Conservation (phyloP, 2,888 invertebrate genomes). For the Acanthococcus lagerstroemiae region DNA sequence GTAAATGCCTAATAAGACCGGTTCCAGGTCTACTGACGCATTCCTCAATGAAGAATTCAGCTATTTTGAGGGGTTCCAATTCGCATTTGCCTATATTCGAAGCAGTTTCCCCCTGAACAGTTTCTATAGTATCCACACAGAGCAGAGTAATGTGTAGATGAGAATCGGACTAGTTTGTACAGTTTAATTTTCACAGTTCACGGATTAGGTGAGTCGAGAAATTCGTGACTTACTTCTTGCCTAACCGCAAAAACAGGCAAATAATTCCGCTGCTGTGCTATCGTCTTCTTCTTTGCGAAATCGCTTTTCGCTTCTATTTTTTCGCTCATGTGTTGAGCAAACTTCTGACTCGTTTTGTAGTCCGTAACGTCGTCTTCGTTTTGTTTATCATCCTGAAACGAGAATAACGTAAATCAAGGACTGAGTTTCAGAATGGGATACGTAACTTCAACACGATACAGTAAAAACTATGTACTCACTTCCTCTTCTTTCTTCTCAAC, state of each 20-base stretch:
- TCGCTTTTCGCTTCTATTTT: slow-evolving; percentile 58
- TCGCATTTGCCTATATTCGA: too few relatives aligned
- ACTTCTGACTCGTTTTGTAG: slow-evolving; percentile 88
- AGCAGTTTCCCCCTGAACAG: too few relatives aligned
- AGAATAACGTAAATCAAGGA: background rate
- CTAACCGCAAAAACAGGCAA: slow-evolving; percentile 92
- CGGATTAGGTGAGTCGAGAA: too few relatives aligned
- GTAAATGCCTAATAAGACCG: too few relatives aligned
- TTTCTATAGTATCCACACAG: too few relatives aligned
- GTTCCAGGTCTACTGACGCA: too few relatives aligned
- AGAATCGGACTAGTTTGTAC: background rate
- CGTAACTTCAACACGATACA: background rate
- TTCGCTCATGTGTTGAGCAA: slow-evolving; percentile 81
- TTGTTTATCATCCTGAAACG: slow-evolving; percentile 44
- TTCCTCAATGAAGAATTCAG: too few relatives aligned
- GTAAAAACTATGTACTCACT: slow-evolving; percentile 34
- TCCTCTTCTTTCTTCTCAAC: slow-evolving; percentile 65
- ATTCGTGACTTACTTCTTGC: slow-evolving; percentile 61
- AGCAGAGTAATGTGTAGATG: too few relatives aligned
- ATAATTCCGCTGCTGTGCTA: slow-evolving; percentile 77
- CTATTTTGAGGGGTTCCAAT: too few relatives aligned
- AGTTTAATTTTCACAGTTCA: background rate
- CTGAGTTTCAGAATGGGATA: background rate
- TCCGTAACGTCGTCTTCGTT: slow-evolving; percentile 66
- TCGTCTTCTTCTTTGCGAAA: slow-evolving; percentile 75